A percentile compares a stretch with the other conserved stretches of the same genome.
Evolutionary conservation across 2,888 invertebrate species (phyloP).

Genomic region (Dolichomitus sp.): DNA sequence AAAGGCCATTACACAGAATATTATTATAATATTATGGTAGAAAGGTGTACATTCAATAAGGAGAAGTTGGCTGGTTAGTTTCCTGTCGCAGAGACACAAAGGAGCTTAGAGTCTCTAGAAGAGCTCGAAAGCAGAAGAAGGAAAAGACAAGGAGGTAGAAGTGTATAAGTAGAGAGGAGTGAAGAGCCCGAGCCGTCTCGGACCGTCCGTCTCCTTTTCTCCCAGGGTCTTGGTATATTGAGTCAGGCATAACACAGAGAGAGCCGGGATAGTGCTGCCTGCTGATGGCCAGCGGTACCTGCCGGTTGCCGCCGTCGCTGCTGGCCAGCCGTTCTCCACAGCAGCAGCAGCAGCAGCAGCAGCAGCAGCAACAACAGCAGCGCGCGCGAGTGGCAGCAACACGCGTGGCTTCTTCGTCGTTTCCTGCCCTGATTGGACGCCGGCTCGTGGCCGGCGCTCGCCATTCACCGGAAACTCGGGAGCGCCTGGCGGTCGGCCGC

Average conservation of each 20-base stretch:
- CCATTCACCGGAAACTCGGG: conserved; percentile 81
- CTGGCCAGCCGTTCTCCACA: conserved; percentile 50
- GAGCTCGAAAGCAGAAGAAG: conserved; percentile 33
- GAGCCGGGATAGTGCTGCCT: conserved; percentile 38
- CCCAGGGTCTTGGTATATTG: not conserved
- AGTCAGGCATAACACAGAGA: conserved; percentile 23
- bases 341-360: conserved; percentile 7
- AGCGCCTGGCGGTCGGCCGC: conserved; percentile 72
- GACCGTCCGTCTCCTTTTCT: conserved; percentile 15
- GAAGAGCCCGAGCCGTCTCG: not conserved
- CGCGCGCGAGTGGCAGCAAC: conserved; percentile 68
- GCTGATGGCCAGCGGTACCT: conserved; percentile 55
- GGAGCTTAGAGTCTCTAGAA: conserved; percentile 39
- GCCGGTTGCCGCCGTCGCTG: conserved; percentile 46
- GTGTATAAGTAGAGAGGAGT: conserved; percentile 13
- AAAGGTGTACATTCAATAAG: conserved; percentile 46
- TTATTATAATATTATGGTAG: conserved; percentile 25
- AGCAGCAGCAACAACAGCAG: conserved; percentile 27
- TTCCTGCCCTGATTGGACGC: conserved; percentile 85
- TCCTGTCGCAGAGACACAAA: conserved; percentile 61
- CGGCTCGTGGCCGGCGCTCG: conserved; percentile 86
- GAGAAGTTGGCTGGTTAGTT: conserved; percentile 47
- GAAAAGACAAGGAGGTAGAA: conserved; percentile 53
- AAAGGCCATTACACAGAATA: not conserved
- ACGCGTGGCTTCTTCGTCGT: conserved; percentile 84